A percentile compares a stretch with the other conserved stretches of the same genome.
phyloP scores from a whole-genome alignment of 2,113 vertebrate genomes.

The Tupaia chinensis region DNA sequence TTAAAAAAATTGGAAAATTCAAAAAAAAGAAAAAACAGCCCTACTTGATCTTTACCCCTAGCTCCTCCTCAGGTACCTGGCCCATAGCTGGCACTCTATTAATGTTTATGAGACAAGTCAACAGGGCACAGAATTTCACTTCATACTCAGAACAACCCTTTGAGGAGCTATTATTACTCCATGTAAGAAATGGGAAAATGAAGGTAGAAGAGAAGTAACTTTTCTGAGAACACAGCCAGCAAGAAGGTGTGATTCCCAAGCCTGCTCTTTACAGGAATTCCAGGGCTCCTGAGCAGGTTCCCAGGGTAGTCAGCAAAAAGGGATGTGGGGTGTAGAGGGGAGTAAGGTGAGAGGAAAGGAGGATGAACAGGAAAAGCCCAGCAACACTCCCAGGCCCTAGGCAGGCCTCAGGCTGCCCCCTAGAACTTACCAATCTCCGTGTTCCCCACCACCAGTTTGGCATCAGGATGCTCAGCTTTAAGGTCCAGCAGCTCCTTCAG shows the following conservation, averaged over 20 bases:
- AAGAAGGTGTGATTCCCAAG: not conserved
- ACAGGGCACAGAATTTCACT: not conserved
- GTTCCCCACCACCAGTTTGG: constrained; percentile 96
- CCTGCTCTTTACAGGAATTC: not conserved
- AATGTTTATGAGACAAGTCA: not conserved
- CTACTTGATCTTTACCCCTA: not conserved
- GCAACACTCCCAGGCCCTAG: not conserved
- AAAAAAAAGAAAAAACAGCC: no score
- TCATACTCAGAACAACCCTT: not conserved
- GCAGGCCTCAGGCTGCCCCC: constrained; percentile 47
- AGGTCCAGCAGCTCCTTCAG: constrained; percentile 91
- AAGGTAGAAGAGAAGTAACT: not conserved
- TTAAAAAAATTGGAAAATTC: no score
- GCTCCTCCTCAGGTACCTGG: not conserved
- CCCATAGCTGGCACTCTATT: no score
- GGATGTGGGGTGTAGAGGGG: not conserved
- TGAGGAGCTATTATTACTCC: not conserved
- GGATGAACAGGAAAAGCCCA: not conserved
- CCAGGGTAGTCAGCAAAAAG: not conserved
- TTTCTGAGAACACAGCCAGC: not conserved
- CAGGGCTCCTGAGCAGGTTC: not conserved
- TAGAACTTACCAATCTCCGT: constrained; percentile 94
- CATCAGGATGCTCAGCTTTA: constrained; percentile 91
- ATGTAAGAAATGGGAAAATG: no score
- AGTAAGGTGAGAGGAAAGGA: fast-evolving